Evolutionary conservation across 1,140 invertebrate species (phyloP).

Genomic region (Chymomyza costata): DNA sequence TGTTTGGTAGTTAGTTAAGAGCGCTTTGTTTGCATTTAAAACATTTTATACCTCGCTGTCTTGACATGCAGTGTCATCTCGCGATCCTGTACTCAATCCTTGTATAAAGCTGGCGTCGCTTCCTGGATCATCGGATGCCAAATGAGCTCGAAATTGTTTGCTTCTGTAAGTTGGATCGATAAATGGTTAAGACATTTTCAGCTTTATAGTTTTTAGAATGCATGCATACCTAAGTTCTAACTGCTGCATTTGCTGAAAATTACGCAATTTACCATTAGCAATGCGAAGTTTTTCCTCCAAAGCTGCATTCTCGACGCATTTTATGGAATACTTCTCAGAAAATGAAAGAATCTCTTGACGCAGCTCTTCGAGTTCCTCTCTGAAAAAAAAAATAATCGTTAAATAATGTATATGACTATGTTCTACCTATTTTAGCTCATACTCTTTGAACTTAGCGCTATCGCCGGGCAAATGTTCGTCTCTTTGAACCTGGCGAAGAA

Average conservation of each 20-base stretch:
- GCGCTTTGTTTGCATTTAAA: background rate
- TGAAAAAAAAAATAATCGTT: conserved; percentile 75
- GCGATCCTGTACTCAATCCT: conserved; percentile 43
- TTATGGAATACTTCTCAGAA: conserved; percentile 92
- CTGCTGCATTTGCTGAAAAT: conserved; percentile 84
- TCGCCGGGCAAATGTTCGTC: conserved; percentile 75
- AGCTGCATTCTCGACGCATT: conserved; percentile 91
- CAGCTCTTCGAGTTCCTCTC: conserved; percentile 89
- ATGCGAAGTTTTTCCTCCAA: conserved; percentile 88
- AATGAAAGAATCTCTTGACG: conserved; percentile 90
- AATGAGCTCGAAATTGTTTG: conserved; percentile 84
- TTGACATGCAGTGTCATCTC: conserved; percentile 52
- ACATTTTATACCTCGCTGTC: conserved; percentile 63
- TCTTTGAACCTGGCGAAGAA: conserved; percentile 82
- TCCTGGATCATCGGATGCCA: conserved; percentile 80
- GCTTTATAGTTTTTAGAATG: background rate
- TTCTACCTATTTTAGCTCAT: conserved; percentile 31
- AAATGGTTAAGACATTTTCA: background rate
- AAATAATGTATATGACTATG: no score
- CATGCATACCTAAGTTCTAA: conserved; percentile 81
- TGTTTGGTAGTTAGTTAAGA: conserved; percentile 1
- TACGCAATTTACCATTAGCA: conserved; percentile 85
- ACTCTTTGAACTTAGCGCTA: conserved; percentile 64
- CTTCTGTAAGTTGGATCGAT: conserved; percentile 77
- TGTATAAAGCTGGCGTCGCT: conserved; percentile 76